Conservation (phyloP, 2,113 vertebrate genomes). For the Malurus cyaneus region DNA sequence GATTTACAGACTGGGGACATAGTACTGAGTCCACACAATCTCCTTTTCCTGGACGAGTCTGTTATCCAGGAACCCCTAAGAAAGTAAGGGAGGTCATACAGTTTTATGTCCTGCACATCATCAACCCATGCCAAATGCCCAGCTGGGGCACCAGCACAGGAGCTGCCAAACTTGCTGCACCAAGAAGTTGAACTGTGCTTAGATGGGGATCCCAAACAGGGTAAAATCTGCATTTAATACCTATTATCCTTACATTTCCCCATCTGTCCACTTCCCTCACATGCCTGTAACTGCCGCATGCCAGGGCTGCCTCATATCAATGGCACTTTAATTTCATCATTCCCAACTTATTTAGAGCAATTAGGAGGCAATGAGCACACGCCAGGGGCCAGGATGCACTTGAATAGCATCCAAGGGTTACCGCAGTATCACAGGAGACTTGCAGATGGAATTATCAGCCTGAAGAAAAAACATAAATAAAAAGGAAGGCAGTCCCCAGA, state of each 20-base stretch:
- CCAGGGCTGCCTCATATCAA: constrained; percentile 36
- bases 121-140: neutral
- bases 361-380: constrained; percentile 56
- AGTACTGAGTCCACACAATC: neutral
- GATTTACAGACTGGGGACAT: neutral
- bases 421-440: neutral
- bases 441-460: constrained; percentile 36
- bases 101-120: neutral
- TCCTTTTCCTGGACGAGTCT: neutral
- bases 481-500: constrained; percentile 13
- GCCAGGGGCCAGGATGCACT: constrained; percentile 40
- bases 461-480: constrained; percentile 9
- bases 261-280: constrained; percentile 52
- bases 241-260: constrained; percentile 52
- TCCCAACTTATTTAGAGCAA: constrained; percentile 68
- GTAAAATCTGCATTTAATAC: constrained; percentile 44
- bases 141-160: neutral
- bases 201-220: neutral
- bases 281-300: neutral
- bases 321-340: constrained; percentile 65
- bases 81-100: neutral
- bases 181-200: neutral
- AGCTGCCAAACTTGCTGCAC: neutral
- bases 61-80: neutral
- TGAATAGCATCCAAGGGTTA: constrained; percentile 67